phyloP scores from a whole-genome alignment of 2,797 vertebrate species.

The Esox masquinongy region DNA sequence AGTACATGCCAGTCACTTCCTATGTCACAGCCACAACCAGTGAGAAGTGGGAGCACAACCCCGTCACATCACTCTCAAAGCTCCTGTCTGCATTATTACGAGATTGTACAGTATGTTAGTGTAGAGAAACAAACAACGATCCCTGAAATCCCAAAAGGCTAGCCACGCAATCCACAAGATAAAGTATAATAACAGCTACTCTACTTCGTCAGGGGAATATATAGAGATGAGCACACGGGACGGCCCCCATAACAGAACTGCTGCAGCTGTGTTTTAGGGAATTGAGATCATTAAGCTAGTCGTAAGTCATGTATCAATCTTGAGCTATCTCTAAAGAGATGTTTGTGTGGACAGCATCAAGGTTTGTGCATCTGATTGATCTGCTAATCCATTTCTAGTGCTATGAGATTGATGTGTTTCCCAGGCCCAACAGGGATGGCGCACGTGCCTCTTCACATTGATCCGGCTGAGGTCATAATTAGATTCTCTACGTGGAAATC shows the following conservation, averaged over 20 bases:
- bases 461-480: background rate
- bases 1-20: background rate
- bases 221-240: too few relatives aligned
- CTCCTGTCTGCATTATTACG: too few relatives aligned
- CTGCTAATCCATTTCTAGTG: background rate
- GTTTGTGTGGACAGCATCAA: background rate
- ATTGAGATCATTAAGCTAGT: background rate
- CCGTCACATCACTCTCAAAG: background rate
- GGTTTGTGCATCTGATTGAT: background rate
- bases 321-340: background rate
- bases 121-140: too few relatives aligned
- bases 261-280: background rate
- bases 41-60: background rate
- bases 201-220: too few relatives aligned
- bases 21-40: background rate
- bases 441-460: background rate
- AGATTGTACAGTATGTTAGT: too few relatives aligned
- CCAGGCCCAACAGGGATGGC: background rate
- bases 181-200: too few relatives aligned
- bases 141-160: too few relatives aligned
- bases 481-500: background rate
- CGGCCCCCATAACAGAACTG: background rate
- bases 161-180: too few relatives aligned
- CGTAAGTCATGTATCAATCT: background rate
- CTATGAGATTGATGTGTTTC: background rate